Percentiles rank a stretch among this genome's conserved stretches.
Evolutionary conservation across 2,888 invertebrate species (phyloP).

Genomic region (Thysanoteuthis rhombus): DNA sequence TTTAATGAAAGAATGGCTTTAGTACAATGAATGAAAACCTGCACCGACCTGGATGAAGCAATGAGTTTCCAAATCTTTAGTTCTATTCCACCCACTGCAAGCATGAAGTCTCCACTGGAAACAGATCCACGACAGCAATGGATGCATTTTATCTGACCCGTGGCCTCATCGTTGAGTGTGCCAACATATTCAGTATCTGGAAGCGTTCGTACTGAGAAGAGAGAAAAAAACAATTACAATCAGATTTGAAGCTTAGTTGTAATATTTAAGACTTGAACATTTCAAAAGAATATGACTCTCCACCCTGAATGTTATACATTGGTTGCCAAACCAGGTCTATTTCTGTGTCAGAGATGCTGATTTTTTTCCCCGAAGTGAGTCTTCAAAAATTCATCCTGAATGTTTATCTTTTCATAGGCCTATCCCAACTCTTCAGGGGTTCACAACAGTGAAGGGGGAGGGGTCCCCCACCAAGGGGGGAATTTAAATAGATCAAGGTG

Average conservation of each 20-base stretch:
- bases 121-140: constrained; percentile 38
- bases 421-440: no score
- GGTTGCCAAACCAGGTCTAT: no score
- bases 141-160: constrained; percentile 54
- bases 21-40: neutral
- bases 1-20: neutral
- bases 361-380: no score
- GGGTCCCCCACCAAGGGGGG: no score
- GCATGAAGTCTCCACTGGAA: constrained; percentile 37
- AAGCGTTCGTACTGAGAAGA: neutral
- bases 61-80: constrained; percentile 53
- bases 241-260: neutral
- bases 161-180: constrained; percentile 51
- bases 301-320: no score
- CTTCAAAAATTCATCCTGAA: no score
- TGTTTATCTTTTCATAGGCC: no score
- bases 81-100: constrained; percentile 57
- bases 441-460: no score
- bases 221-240: neutral
- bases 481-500: no score
- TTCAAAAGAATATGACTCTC: no score
- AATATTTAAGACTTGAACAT: neutral
- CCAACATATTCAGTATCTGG: constrained; percentile 44
- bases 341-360: no score
- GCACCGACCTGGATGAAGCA: neutral